Evolutionary conservation across 2,113 vertebrate genomes (phyloP), one percentile per base, ranked within the genome.

Genomic region (Oryzias woworae): DNA sequence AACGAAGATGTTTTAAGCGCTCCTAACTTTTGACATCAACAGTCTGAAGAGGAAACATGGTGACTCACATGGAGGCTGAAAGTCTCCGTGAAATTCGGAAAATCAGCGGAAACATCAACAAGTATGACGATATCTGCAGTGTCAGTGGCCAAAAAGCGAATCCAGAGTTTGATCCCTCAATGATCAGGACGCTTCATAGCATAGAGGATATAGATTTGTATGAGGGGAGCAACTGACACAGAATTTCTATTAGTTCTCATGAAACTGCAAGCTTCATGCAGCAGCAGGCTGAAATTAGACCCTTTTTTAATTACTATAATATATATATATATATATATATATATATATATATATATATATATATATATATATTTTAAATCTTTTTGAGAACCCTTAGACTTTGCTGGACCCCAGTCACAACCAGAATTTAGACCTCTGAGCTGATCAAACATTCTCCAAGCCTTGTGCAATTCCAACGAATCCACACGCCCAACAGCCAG

Each of bases 1-100:
- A 90, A 88, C 75, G 20, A 45, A 74, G 53, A 62, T 72, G 73
- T 77, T 83, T 68, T 42, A 67, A 88, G 82, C 58, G 54, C 57
- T 71, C 44, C 16, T 47, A 79, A 75, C 63, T 70, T 44, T 14
- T 44, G 59, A 71, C 49, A 56, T 63, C 46, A 66, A 69, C 84
- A 84, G 69, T 77, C 76, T 41, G 49, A 46, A 14, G 51, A 72
- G 66, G 59, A 60, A 50, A 75, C 75, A 56, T 28, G 64, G 22
- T 66, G 68, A 70, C 73, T 73, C 67, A 66, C 36, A 22, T 46
- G 59, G 62, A 58, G 69, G 52, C 42, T 42, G 48, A 49, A 68
- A 15, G 62, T 41, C 65, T 31, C 62, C 28, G 55, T 13, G 47
- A 24, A 56, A 50, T 59, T 60, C 43, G 73, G 53, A 48, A 71